Evolutionary conservation across 35 echinoderm and acorn worm genomes (phyloP), one percentile per base, ranked within the genome.

Genomic region (Ophioderma brevispina): DNA sequence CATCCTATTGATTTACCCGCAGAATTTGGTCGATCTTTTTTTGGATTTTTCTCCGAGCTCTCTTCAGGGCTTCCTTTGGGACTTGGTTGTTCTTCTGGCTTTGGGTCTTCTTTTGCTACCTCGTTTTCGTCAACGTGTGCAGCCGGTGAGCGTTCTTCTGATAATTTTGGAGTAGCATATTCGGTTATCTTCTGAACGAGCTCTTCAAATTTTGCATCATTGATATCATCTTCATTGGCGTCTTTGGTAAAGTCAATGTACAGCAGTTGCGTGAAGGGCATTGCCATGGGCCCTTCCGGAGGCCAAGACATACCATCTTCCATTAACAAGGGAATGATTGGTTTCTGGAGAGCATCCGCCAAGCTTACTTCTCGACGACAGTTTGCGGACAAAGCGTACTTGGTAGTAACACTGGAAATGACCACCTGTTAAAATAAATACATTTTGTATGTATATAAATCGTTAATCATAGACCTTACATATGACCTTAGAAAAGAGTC

Each of bases 331-430:
- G 96, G 96, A 38, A 98, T 94, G 82, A 98, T 90, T 52, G 96
- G 96, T 84, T 94, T 94, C 13, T 86, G 80, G 13, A 98, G 89
- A 38, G 92, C 92, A 80, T 98, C 96, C 17, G 96, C 85, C 79
- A 94, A 86, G 77, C 96, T 98, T 13, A 98, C 96, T 63, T 98
- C 96, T 75, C 96, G 76, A 21, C 96, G 90, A 75, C 96, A 98
- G 90, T 98, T 98, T 19, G 92, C 96, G 43, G 96, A 98, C n/a
- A 98, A 75, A 0, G 96, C 85, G 85, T 98, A 98, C 76, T 98
- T 98, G 14, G 89, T 75, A 11, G 96, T 98, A 42, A 94, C 92
- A 49, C 92, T 94, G 1, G 92, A 98, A 59, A 98, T 76, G 34
- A 98, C 92, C 13, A 98, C 96, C 96, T 98, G 80, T 41, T 8